Evolutionary conservation across 2,888 invertebrate genomes (phyloP).

Genomic region (Eupsilia transversa): DNA sequence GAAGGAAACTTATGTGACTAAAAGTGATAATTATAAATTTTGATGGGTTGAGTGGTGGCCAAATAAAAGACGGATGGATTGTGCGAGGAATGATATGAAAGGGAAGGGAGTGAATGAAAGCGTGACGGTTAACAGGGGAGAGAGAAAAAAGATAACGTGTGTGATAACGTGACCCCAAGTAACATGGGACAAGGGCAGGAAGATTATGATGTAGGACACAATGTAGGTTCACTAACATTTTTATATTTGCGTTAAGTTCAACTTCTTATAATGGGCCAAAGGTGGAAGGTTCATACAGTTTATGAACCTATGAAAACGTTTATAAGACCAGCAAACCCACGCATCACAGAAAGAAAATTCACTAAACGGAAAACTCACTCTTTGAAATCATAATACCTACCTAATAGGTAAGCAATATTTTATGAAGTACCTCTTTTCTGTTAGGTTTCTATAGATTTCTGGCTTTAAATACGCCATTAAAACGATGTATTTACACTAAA

Average conservation of each 20-base stretch:
- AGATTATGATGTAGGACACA: too few species aligned
- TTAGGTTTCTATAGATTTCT: neutral
- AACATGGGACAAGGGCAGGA: too few species aligned
- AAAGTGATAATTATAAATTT: too few species aligned
- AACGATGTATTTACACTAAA: neutral
- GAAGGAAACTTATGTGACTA: too few species aligned
- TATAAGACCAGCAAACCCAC: neutral
- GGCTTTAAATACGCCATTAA: neutral
- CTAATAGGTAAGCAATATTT: neutral
- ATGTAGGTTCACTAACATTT: neutral
- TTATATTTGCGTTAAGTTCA: neutral
- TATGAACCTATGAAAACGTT: neutral
- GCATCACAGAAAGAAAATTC: constrained; percentile 3
- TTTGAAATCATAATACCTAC: neutral
- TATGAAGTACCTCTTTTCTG: neutral
- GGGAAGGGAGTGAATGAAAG: too few species aligned
- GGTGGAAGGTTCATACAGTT: neutral
- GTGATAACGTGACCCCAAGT: too few species aligned
- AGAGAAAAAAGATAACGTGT: too few species aligned
- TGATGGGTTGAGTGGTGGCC: too few species aligned
- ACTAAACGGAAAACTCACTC: constrained; percentile 11
- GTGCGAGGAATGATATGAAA: too few species aligned
- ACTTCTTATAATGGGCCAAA: neutral
- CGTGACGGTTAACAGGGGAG: too few species aligned
- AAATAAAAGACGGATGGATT: too few species aligned